Base-by-base conservation (phyloP, 2,113 vertebrate species). In the Archilochus colubris region DNA sequence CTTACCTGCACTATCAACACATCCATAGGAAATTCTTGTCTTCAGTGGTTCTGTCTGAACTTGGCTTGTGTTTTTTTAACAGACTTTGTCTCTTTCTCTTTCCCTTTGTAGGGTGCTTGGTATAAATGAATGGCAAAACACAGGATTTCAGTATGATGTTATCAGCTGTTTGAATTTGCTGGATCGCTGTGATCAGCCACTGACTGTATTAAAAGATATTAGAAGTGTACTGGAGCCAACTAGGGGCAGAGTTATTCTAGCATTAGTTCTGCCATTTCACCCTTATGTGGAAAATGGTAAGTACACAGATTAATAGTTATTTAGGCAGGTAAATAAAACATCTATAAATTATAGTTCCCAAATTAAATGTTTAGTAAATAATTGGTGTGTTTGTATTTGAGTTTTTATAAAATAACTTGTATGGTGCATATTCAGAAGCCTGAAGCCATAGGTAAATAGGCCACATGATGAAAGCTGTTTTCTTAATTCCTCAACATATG, bases 141-240 rank as follows among this genome's bases (percentile, higher is more conserved):
- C 98, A 6, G 98, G 98, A 28, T 99, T 99, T 96, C 98, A 98
- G 86, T 99, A 99, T 63, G 99, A 99, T 51, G 97, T 99, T 86
- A 99, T 99, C 97, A 99, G 99, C 98, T 99, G 99, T 96, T 98
- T 99, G 97, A 99, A 99, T 96, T 97, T 99, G 96, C 97, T 99
- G 93, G 99, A 99, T 95, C 99, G 99, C 78, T 99, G 99, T 86
- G 98, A 99, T 44, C 98, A 99, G 61, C 99, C 99, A 24, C 95
- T 99, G 83, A 97, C 97, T 54, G 98, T 99, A 44, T 97, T 99
- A 96, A 98, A 94, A 93, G 98, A 99, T 95, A 99, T 99, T 89
- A 98, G 97, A 91, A 98, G 96, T 38, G 98, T 99, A 3, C 97
- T 99, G 78, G 98, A 99, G 84, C 99, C 99, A 23, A 97, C 97